Evolutionary conservation across 2,888 invertebrate genomes (phyloP).

Genomic region (Slavum lentiscoides): DNA sequence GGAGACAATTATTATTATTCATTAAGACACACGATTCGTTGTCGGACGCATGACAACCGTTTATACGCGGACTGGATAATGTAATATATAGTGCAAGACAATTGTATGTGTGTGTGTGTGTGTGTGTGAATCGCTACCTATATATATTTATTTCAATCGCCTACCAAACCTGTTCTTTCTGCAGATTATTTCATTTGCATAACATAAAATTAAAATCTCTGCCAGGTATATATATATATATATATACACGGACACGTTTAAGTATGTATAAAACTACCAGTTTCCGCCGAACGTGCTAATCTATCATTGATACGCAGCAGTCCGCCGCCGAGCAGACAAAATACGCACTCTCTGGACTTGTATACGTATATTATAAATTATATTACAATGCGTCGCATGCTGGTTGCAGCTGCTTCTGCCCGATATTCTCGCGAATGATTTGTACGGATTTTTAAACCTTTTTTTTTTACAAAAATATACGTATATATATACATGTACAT

Average conservation of each 20-base stretch:
- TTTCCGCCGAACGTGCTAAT: slow-evolving; percentile 45
- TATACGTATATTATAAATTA: slow-evolving; percentile 9
- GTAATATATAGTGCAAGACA: neutral
- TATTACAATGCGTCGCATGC: neutral
- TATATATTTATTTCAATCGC: slow-evolving; percentile 38
- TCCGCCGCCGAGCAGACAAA: neutral
- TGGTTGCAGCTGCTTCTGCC: neutral
- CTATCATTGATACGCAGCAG: slow-evolving; percentile 24
- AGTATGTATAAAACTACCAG: neutral
- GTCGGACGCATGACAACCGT: slow-evolving; percentile 28
- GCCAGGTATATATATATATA: neutral
- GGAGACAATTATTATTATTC: no score
- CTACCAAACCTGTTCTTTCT: slow-evolving; percentile 35
- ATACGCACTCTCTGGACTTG: neutral
- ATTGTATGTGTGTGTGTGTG: slow-evolving; percentile 24
- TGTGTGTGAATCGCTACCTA: slow-evolving; percentile 36
- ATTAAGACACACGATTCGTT: neutral
- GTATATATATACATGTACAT: neutral
- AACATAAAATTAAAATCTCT: slow-evolving; percentile 4
- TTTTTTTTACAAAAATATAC: neutral
- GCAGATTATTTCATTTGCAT: slow-evolving; percentile 22
- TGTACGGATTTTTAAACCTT: neutral
- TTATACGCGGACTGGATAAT: neutral
- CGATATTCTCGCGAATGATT: no score
- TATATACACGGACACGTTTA: neutral